Evolutionary conservation across 2,888 invertebrate genomes (phyloP), one percentile per base, ranked within the genome.

Genomic region (Plemyria rubiginata): DNA sequence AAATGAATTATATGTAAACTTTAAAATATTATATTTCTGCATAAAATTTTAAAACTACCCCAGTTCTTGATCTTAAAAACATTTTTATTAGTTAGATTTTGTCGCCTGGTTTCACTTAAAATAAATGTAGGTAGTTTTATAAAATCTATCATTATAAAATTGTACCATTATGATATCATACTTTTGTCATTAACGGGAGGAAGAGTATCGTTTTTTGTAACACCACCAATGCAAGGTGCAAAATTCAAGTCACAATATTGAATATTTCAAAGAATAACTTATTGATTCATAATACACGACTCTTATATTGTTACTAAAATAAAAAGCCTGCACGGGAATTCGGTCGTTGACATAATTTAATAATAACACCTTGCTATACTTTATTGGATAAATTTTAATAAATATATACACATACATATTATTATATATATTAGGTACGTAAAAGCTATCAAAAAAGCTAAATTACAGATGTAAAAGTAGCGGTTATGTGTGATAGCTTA

Each of bases 1-100:
- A 89, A 88, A 85, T 86, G 85, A 86, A 90, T 87, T 88, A 84
- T 90, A 88, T 89, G 90, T 88, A 89, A 88, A 89, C 85, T 89
- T 88, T 87, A 89, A 84, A 84, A 84, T 87, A 55, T 55, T 55
- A 86, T 89, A 90, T 88, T 88, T 87, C 90, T 81, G 86, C 85
- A 86, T 91, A 41, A 55, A 54, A 60, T 60, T 83, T 79, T 83
- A 87, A 86, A 81, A 86, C 80, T 88, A 89, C 82, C 84, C 86
- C 86, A 87, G 87, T 89, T 90, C 87, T 89, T 87, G 87, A 85
- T 86, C 85, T 88, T 86, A 84, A 81, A n/a, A 80, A 78, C 77
- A 79, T 66, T 62, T 45, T 66, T 82, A 85, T 85, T 84, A 79
- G 86, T 88, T 87, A 79, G 82, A 86, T 88, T 89, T 87, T 85